Evolutionary conservation across 1,140 invertebrate genomes (phyloP).

Genomic region (Pantala flavescens): DNA sequence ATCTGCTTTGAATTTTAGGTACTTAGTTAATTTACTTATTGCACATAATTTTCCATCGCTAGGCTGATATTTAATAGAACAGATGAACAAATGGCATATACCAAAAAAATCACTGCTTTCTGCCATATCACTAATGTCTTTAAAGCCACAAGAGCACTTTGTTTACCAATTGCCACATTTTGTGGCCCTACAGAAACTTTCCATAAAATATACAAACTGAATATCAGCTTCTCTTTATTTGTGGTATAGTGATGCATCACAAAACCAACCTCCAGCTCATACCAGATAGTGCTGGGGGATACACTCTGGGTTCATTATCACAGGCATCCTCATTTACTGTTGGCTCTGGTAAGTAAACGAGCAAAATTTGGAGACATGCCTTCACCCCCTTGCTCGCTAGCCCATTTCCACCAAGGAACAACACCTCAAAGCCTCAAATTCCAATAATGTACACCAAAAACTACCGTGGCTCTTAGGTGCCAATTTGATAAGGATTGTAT

Average conservation of each 20-base stretch:
- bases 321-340: neutral
- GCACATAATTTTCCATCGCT: neutral
- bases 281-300: neutral
- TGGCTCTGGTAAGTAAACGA: neutral
- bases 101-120: conserved; percentile 4
- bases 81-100: conserved; percentile 1
- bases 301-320: neutral
- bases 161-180: neutral
- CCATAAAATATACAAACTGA: conserved; percentile 10
- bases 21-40: neutral
- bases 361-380: neutral
- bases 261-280: neutral
- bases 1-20: neutral
- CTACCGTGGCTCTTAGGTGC: neutral
- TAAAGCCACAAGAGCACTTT: conserved; percentile 5
- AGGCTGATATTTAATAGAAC: neutral
- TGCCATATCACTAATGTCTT: neutral
- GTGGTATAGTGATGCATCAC: neutral
- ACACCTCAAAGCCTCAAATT: neutral
- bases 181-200: conserved; percentile 4
- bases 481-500: neutral
- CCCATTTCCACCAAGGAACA: neutral
- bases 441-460: neutral
- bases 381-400: neutral
- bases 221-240: neutral